phyloP scores from a whole-genome alignment of 2,888 invertebrate species.

The Xestobium rufovillosum region DNA sequence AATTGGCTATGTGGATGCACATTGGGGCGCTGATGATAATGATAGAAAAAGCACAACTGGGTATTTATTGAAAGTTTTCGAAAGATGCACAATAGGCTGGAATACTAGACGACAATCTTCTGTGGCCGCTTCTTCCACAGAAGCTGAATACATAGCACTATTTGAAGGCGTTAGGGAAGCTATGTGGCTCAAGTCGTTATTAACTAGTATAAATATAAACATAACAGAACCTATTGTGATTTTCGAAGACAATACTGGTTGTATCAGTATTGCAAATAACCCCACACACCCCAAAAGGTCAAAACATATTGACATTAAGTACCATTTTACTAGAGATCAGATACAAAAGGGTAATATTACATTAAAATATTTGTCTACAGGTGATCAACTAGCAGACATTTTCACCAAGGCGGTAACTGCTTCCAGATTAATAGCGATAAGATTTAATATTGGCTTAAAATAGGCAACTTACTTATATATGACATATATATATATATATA shows the following conservation, averaged over 20 bases:
- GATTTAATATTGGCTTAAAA: too few species aligned
- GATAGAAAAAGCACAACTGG: conserved; percentile 15
- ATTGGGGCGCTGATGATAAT: conserved; percentile 18
- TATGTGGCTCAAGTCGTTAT: conserved; percentile 29
- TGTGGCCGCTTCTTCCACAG: conserved; percentile 30
- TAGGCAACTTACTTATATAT: too few species aligned
- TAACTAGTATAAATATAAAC: conserved; percentile 22
- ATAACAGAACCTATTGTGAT: conserved; percentile 17
- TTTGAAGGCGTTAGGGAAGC: conserved; percentile 29
- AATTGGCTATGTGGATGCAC: conserved; percentile 26
- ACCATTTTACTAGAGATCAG: too few species aligned
- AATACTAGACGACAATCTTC: conserved; percentile 28
- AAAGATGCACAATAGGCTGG: conserved; percentile 29
- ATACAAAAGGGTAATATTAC: conserved; percentile 40
- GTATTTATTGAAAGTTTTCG: conserved; percentile 24
- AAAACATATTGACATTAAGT: too few species aligned
- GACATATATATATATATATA: too few species aligned
- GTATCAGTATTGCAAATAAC: conserved; percentile 28
- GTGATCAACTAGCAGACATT: conserved; percentile 7
- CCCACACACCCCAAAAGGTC: conserved; percentile 22
- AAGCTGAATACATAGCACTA: conserved; percentile 22
- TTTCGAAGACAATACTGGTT: conserved; percentile 30
- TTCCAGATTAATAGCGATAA: not conserved
- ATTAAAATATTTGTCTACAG: conserved; percentile 46
- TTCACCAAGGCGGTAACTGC: conserved; percentile 9